A percentile compares a stretch with the other conserved stretches of the same genome.
Evolutionary conservation across 2,113 vertebrate genomes (phyloP).

Genomic region (Acrocephalus arundinaceus): DNA sequence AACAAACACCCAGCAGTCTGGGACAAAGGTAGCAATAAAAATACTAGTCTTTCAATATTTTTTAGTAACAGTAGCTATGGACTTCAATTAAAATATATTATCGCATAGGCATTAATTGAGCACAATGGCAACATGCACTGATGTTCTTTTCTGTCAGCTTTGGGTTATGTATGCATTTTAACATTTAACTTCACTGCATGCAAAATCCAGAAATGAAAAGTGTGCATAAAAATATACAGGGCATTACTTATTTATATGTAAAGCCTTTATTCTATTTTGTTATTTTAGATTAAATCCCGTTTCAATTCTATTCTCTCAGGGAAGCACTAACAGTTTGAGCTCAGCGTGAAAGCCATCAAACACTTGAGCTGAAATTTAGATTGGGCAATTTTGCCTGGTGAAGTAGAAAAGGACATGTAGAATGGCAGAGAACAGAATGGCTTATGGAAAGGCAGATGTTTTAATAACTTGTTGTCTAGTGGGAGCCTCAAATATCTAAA

Average conservation of each 20-base stretch:
- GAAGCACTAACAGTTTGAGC: conserved; percentile 84
- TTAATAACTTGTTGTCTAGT: conserved; percentile 78
- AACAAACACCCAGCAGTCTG: background rate
- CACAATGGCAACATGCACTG: background rate
- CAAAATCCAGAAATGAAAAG: conserved; percentile 58
- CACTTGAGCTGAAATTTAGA: conserved; percentile 88
- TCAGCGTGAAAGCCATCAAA: conserved; percentile 86
- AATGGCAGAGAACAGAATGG: conserved; percentile 75
- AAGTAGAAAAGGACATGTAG: conserved; percentile 83
- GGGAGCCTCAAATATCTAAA: conserved; percentile 70
- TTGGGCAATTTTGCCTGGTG: conserved; percentile 84
- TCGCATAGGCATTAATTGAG: conserved; percentile 8
- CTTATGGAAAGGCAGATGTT: conserved; percentile 82
- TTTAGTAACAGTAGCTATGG: background rate
- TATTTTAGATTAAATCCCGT: conserved; percentile 83
- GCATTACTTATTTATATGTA: conserved; percentile 81
- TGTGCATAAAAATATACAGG: conserved; percentile 65
- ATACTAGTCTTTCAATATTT: background rate
- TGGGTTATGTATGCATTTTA: conserved; percentile 39
- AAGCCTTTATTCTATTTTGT: conserved; percentile 82
- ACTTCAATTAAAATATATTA: conserved; percentile 23
- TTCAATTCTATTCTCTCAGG: conserved; percentile 85
- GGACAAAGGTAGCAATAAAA: conserved; percentile 20
- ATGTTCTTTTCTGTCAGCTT: background rate
- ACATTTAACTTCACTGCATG: conserved; percentile 33